Evolutionary conservation across 2,113 vertebrate species (phyloP).

Genomic region (Pholis gunnellus): DNA sequence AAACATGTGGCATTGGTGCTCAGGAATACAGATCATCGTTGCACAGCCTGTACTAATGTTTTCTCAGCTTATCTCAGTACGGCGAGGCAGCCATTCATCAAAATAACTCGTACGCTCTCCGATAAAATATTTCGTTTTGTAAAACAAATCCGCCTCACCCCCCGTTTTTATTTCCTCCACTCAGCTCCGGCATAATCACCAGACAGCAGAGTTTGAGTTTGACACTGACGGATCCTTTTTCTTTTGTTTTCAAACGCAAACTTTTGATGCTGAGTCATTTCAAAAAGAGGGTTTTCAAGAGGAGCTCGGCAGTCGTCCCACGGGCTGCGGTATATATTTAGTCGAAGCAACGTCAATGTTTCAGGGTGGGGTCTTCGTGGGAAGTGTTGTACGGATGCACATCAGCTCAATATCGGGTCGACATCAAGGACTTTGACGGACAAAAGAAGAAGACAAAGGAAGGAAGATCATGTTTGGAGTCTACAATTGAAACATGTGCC

Average conservation of each 20-base stretch:
- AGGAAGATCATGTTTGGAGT: background rate
- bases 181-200: background rate
- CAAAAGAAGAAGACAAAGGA: background rate
- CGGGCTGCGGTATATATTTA: background rate
- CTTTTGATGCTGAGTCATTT: constrained; percentile 28
- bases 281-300: background rate
- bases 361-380: constrained; percentile 17
- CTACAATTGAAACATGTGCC: no score
- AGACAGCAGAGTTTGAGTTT: background rate
- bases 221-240: background rate
- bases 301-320: constrained; percentile 1
- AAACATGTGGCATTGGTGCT: constrained; percentile 7
- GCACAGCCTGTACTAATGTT: constrained; percentile 20
- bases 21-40: background rate
- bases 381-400: constrained; percentile 3
- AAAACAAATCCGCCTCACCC: constrained; percentile 10
- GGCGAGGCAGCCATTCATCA: background rate
- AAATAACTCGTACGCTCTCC: background rate
- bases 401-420: background rate
- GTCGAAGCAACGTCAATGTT: constrained; percentile 16
- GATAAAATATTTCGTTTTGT: constrained; percentile 20
- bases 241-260: constrained; percentile 9
- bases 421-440: background rate
- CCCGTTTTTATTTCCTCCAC: background rate
- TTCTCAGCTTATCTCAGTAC: constrained; percentile 15